Conservation (phyloP, 2,888 invertebrate genomes). For the Listrodromus nycthemerus region DNA sequence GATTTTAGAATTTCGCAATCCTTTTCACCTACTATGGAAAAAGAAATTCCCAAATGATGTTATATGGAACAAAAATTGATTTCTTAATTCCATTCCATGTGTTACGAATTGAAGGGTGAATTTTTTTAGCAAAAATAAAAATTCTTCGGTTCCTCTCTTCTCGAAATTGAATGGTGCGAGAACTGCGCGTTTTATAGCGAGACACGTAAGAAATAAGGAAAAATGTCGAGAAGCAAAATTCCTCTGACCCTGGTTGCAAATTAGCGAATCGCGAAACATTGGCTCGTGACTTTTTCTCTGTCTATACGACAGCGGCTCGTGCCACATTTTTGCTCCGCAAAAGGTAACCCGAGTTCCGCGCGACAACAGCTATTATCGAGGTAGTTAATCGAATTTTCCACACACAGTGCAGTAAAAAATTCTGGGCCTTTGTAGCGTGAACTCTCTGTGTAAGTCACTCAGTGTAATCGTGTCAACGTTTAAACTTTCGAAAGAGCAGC, state of each 20-base stretch:
- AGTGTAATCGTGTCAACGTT: neutral
- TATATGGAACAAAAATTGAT: no score
- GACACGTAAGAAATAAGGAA: neutral
- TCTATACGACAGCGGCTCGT: slow-evolving; percentile 10
- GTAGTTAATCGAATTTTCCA: neutral
- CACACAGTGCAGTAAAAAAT: neutral
- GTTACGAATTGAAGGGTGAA: no score
- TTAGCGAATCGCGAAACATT: slow-evolving; percentile 58
- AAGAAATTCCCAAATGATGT: no score
- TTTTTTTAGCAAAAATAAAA: no score
- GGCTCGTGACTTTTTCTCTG: slow-evolving; percentile 56
- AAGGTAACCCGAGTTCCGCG: slow-evolving; percentile 18
- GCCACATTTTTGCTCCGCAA: slow-evolving; percentile 21
- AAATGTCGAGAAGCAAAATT: slow-evolving; percentile 1
- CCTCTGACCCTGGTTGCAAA: slow-evolving; percentile 49
- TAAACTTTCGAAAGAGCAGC: neutral
- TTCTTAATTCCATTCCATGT: no score
- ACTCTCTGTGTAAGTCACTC: neutral
- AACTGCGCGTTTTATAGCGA: neutral
- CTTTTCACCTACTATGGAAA: no score
- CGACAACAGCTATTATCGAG: slow-evolving; percentile 24
- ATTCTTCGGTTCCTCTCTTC: neutral
- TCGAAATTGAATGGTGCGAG: neutral
- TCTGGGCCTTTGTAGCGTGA: neutral
- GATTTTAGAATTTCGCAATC: no score